Conservation (phyloP, 2,113 vertebrate genomes). For the Struthidea cinerea region DNA sequence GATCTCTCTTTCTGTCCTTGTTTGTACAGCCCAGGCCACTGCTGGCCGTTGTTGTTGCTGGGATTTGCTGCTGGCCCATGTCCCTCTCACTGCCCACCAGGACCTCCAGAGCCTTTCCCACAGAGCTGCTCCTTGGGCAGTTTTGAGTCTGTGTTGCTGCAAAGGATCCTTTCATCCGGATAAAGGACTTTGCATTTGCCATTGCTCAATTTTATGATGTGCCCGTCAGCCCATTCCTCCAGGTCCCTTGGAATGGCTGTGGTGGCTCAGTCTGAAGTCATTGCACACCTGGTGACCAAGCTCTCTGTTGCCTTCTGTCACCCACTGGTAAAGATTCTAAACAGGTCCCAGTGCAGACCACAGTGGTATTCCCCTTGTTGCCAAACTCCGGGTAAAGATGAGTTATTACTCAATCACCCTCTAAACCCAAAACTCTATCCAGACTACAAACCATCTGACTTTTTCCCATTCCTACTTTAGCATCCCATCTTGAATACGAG, state of each 20-base stretch:
- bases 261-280: not conserved
- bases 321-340: not conserved
- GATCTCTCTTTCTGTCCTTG: not conserved
- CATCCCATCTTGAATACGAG: not conserved
- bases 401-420: not conserved
- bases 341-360: not conserved
- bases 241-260: not conserved
- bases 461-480: not conserved
- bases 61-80: not conserved
- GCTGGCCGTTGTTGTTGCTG: not conserved
- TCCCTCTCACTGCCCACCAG: not conserved
- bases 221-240: not conserved
- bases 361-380: not conserved
- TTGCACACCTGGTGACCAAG: not conserved
- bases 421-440: not conserved
- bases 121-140: not conserved
- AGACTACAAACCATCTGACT: not conserved
- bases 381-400: not conserved
- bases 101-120: not conserved
- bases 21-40: not conserved
- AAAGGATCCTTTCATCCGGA: not conserved
- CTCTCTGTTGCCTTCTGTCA: not conserved
- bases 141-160: not conserved
- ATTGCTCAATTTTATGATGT: not conserved
- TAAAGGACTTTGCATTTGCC: not conserved